Percentiles rank a stretch among this genome's conserved stretches.
phyloP scores from a whole-genome alignment of 2,797 vertebrate genomes.

The Enteromius trimaculatus region DNA sequence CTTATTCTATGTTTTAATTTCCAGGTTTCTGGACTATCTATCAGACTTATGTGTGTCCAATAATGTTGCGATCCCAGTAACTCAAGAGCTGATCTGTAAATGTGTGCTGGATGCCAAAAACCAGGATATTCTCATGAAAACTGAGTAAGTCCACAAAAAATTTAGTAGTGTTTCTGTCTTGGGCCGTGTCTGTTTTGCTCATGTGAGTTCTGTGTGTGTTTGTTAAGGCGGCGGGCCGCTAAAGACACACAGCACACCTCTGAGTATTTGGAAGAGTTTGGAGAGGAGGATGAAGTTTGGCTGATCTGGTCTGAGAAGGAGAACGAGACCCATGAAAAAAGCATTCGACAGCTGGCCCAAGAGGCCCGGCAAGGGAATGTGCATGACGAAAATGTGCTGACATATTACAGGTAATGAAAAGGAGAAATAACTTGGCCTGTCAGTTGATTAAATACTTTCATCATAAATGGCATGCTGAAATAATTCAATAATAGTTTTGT shows the following conservation, averaged over 20 bases:
- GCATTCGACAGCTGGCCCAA: slow-evolving; percentile 91
- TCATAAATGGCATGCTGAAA: neutral
- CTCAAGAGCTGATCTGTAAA: slow-evolving; percentile 98
- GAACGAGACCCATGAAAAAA: slow-evolving; percentile 88
- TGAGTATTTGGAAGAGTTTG: slow-evolving; percentile 89
- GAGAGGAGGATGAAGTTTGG: slow-evolving; percentile 96
- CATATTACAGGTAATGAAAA: slow-evolving; percentile 89
- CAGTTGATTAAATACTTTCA: neutral
- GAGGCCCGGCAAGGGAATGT: slow-evolving; percentile 92
- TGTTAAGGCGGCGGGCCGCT: slow-evolving; percentile 83
- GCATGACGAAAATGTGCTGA: slow-evolving; percentile 92
- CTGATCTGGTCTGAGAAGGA: slow-evolving; percentile 92
- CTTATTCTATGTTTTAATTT: slow-evolving; percentile 4
- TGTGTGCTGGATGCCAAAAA: slow-evolving; percentile 95
- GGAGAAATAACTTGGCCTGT: neutral
- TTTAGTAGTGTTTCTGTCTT: neutral
- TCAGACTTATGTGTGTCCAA: slow-evolving; percentile 98
- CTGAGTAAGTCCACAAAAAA: slow-evolving; percentile 81
- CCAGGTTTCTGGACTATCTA: slow-evolving; percentile 96
- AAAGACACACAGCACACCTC: slow-evolving; percentile 82
- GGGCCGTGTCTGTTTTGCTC: neutral
- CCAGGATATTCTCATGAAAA: slow-evolving; percentile 97
- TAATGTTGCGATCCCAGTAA: slow-evolving; percentile 95
- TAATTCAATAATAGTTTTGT: neutral
- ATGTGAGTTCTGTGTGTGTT: neutral